Base-by-base conservation (phyloP, 2,113 vertebrate genomes). In the Zapornia atra region DNA sequence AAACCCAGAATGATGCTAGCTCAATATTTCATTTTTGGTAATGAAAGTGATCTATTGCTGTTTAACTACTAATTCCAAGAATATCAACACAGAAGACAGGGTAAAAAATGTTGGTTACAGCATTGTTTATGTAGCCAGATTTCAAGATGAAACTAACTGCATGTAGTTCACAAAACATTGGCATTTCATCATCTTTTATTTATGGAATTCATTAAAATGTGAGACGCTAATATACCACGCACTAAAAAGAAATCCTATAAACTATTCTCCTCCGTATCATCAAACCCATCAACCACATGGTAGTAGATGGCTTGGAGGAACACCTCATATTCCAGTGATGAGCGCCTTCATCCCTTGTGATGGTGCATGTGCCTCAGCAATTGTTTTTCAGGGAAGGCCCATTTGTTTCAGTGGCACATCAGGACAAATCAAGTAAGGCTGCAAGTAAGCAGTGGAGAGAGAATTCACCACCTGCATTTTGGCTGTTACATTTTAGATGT, bases 151-250 rank as follows among this genome's bases (percentile, higher is more conserved):
- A 96, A 88, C 91, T 93, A 81, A 66, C 68, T 88, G 88, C 33
- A 31, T 33, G 61, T 42, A 88, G 92, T 90, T 95, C 15, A 0
- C 91, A 85, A 95, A 94, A 88, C 92, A 86, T 28, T 91, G 96
- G 82, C 82, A 70, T 97, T 97, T 96, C 80, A 88, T 96, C 95
- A 90, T 96, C 88, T 97, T 97, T 97, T 97, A 97, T 97, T 98
- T 97, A 96, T 97, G 97, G 95, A 96, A 96, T 95, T 97, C 96
- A 95, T 95, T 97, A 96, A 96, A 96, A 84, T 73, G 72, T 85
- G 80, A 92, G 73, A 94, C 73, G 17, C 44, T 95, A 92, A 94
- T 84, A 95, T 78, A 93, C 75, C 85, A 78, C 0, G 1, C 75
- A 73, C 73, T 96, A 82, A 96, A 96, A 96, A 93, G 80, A 90